These are phyloP conservation scores for Drosophila erecta DNA, from an alignment of 1,140 invertebrate genomes.

Conservation along the genomic window DNA sequence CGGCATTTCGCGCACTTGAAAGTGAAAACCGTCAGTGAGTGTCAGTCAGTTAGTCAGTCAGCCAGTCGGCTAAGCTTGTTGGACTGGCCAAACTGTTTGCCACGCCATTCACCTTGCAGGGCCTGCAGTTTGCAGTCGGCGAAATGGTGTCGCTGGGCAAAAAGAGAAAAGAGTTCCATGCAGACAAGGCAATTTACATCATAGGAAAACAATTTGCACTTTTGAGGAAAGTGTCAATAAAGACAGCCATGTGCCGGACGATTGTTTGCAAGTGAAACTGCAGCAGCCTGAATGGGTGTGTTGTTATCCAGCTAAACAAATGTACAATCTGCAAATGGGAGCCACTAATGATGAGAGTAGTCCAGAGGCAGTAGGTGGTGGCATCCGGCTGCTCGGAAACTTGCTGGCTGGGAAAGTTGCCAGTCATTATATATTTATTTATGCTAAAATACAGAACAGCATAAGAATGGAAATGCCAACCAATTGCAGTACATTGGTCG, in stretches of 20 bases:
- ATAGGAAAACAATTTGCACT: constrained; percentile 40
- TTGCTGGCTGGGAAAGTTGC: background rate
- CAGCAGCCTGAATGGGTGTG: constrained; percentile 56
- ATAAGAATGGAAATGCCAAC: no score
- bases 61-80: background rate
- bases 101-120: constrained; percentile 18
- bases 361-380: background rate
- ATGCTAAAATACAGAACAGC: background rate
- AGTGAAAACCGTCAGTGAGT: constrained; percentile 63
- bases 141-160: constrained; percentile 41
- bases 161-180: constrained; percentile 32
- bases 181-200: constrained; percentile 10
- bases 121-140: constrained; percentile 52
- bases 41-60: constrained; percentile 33
- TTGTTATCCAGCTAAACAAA: constrained; percentile 22
- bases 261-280: constrained; percentile 60
- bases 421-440: background rate
- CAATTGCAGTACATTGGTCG: no score
- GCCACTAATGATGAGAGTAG: constrained; percentile 24
- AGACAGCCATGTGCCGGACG: constrained; percentile 28
- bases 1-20: constrained; percentile 39
- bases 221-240: constrained; percentile 72
- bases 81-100: constrained; percentile 39
- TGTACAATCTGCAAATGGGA: constrained; percentile 15
- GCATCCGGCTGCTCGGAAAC: background rate